phyloP scores from a whole-genome alignment of 2,888 invertebrate species.

The Rhingia rostrata region DNA sequence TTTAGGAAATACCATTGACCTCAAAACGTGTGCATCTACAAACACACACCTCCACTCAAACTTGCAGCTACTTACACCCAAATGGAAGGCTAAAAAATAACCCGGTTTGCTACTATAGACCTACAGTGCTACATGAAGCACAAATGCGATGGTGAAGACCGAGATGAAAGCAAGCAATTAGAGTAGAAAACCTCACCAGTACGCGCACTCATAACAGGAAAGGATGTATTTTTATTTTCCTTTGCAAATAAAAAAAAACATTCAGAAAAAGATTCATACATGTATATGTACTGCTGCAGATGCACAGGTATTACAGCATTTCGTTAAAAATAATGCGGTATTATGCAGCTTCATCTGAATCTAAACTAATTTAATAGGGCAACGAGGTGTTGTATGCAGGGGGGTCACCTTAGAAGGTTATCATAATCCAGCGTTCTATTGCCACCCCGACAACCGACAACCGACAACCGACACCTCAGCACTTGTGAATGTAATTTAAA shows the following conservation, averaged over 20 bases:
- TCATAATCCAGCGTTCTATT: neutral
- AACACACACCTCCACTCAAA: conserved; percentile 40
- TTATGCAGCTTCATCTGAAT: conserved; percentile 57
- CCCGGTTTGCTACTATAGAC: conserved; percentile 8
- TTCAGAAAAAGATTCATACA: neutral
- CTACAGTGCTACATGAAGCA: conserved; percentile 3
- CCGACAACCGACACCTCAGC: conserved; percentile 34
- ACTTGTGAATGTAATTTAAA: conserved; percentile 61
- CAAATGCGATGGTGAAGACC: conserved; percentile 21
- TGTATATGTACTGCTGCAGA: neutral
- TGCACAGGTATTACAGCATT: conserved; percentile 26
- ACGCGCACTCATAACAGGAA: conserved; percentile 47
- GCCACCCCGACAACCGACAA: conserved; percentile 5
- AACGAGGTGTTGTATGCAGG: conserved; percentile 29
- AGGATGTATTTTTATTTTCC: conserved; percentile 16
- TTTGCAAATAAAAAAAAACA: conserved; percentile 7
- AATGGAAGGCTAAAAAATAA: conserved; percentile 48
- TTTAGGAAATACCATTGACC: conserved; percentile 68
- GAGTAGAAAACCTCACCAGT: conserved; percentile 66
- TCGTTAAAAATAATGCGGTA: conserved; percentile 36
- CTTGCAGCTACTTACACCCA: conserved; percentile 22
- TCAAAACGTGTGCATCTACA: conserved; percentile 61
- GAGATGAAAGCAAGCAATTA: conserved; percentile 70
- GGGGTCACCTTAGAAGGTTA: neutral
- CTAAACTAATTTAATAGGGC: conserved; percentile 49